A percentile compares a stretch with the other conserved stretches of the same genome.
Evolutionary conservation across 2,888 invertebrate species (phyloP).

Genomic region (Phragmatobia fuliginosa): DNA sequence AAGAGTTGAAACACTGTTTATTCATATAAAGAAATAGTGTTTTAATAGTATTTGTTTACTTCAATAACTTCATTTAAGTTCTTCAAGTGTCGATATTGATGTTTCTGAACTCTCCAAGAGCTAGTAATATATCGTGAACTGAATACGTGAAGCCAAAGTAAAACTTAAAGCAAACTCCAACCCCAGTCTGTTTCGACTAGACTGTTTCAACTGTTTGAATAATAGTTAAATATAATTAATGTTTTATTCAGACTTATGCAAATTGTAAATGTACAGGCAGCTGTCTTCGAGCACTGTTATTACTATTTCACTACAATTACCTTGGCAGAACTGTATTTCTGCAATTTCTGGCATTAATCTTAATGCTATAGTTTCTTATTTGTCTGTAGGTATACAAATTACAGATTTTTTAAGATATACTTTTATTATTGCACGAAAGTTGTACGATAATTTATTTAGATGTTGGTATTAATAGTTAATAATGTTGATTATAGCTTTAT

Average conservation of each 20-base stretch:
- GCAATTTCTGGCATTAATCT: slow-evolving; percentile 46
- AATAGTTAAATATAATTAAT: slow-evolving; percentile 46
- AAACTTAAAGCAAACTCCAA: slow-evolving; percentile 64
- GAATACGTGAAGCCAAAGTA: slow-evolving; percentile 51
- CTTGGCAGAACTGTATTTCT: slow-evolving; percentile 56
- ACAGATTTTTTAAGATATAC: background rate
- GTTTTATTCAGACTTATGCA: slow-evolving; percentile 66
- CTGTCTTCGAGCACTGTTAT: slow-evolving; percentile 52
- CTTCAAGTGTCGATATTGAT: background rate
- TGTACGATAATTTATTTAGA: background rate
- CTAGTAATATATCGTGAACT: slow-evolving; percentile 1
- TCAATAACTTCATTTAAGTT: background rate
- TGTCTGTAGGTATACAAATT: background rate
- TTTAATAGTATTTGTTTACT: background rate
- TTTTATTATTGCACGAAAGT: background rate
- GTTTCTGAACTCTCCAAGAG: slow-evolving; percentile 9
- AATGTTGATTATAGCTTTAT: background rate
- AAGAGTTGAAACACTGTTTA: too few species aligned
- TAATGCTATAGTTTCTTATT: slow-evolving; percentile 45
- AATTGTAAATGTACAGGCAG: slow-evolving; percentile 65
- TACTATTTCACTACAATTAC: slow-evolving; percentile 63
- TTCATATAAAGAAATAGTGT: background rate
- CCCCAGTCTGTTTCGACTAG: slow-evolving; percentile 48
- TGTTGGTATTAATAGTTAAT: background rate
- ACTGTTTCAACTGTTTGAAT: slow-evolving; percentile 55